Conservation (phyloP, 2,888 invertebrate species). For the Malacosoma neustria region DNA sequence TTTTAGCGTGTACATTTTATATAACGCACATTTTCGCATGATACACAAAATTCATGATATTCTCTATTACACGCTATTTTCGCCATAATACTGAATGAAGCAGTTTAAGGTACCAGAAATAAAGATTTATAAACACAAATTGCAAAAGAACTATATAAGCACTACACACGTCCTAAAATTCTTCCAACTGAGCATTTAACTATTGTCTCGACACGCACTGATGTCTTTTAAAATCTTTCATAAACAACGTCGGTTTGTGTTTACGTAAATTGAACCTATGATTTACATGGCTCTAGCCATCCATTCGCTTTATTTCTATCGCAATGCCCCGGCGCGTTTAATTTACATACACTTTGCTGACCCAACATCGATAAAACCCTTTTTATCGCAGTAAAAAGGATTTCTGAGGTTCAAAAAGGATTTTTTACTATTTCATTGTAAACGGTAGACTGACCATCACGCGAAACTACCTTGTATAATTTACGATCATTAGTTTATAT, state of each 20-base stretch:
- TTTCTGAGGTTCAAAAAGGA: slow-evolving; percentile 49
- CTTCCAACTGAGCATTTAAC: no score
- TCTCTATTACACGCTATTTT: no score
- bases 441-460: slow-evolving; percentile 25
- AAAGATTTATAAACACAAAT: no score
- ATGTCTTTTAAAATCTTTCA: no score
- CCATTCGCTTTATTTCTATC: slow-evolving; percentile 51
- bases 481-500: slow-evolving; percentile 18
- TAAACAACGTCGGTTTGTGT: slow-evolving; percentile 9
- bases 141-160: no score
- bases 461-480: slow-evolving; percentile 23
- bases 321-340: slow-evolving; percentile 38
- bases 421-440: slow-evolving; percentile 41
- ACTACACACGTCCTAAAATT: no score
- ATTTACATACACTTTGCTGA: slow-evolving; percentile 70
- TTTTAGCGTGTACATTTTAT: no score
- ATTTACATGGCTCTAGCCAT: slow-evolving; percentile 39
- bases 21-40: no score
- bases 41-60: no score
- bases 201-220: no score
- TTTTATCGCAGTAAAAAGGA: slow-evolving; percentile 58
- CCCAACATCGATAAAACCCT: slow-evolving; percentile 63
- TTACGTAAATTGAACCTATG: slow-evolving; percentile 22
- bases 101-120: no score
- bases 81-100: no score